These are phyloP conservation scores for Gasteruption jaculator DNA, from an alignment of 2,888 invertebrate genomes.

Conservation along the genomic window DNA sequence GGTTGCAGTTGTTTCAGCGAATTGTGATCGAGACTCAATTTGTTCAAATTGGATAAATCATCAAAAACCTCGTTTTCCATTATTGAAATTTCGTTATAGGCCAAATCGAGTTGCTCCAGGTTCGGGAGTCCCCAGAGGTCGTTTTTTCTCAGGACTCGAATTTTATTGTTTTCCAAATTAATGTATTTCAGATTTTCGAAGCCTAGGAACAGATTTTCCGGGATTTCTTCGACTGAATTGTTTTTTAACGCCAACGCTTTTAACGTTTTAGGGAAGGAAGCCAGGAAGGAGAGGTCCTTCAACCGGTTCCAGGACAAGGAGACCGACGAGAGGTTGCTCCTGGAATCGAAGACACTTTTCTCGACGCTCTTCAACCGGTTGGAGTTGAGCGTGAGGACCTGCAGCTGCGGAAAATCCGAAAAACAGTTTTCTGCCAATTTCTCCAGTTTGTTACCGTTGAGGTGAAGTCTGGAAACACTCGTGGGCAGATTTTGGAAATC, in stretches of 20 bases:
- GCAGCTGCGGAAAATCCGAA: no score
- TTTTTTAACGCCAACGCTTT: slow-evolving; percentile 21
- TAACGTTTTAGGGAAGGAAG: slow-evolving; percentile 22
- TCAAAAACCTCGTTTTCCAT: no score
- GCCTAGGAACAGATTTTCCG: slow-evolving; percentile 22
- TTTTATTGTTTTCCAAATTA: slow-evolving; percentile 23
- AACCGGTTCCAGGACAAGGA: slow-evolving; percentile 23
- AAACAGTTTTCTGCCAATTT: slow-evolving; percentile 14
- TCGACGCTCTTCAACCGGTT: slow-evolving; percentile 19
- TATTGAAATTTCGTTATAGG: slow-evolving; percentile 22
- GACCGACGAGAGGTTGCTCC: slow-evolving; percentile 16
- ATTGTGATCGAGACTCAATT: slow-evolving; percentile 21
- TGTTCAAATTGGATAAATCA: no score
- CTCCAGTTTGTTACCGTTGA: slow-evolving; percentile 26
- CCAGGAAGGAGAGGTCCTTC: slow-evolving; percentile 15
- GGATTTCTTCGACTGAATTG: slow-evolving; percentile 12
- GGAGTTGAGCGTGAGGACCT: no score
- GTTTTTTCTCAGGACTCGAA: slow-evolving; percentile 20
- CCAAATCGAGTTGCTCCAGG: slow-evolving; percentile 19
- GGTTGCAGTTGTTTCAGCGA: slow-evolving; percentile 31
- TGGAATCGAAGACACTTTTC: slow-evolving; percentile 21
- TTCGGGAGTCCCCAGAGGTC: slow-evolving; percentile 26
- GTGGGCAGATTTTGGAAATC: slow-evolving; percentile 38
- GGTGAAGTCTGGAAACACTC: slow-evolving; percentile 29
- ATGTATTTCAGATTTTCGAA: slow-evolving; percentile 24